Percentiles rank a stretch among this genome's conserved stretches.
Conservation (phyloP, 2,797 vertebrate species). For the Hyperoplus immaculatus region DNA sequence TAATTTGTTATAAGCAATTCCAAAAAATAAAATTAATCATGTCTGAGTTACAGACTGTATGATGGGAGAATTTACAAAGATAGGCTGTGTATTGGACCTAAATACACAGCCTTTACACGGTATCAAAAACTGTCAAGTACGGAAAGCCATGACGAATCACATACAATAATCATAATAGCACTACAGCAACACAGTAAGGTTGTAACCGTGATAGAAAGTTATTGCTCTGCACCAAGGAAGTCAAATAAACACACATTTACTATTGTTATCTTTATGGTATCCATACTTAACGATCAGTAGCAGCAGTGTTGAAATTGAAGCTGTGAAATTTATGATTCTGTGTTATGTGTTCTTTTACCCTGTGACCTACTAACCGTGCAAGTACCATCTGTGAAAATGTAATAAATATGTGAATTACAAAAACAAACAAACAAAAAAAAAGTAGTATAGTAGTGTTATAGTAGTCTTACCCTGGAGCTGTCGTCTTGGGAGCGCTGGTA, state of each 20-base stretch:
- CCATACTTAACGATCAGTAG: not conserved
- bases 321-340: too few species aligned
- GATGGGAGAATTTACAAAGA: not conserved
- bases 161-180: not conserved
- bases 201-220: not conserved
- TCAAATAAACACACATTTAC: not conserved
- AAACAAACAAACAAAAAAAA: not conserved
- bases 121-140: not conserved
- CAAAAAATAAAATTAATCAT: not conserved
- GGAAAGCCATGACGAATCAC: not conserved
- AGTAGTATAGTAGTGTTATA: not conserved
- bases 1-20: not conserved
- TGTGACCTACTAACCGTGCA: too few species aligned
- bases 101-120: not conserved
- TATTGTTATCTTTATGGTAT: not conserved
- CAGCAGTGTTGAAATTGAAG: too few species aligned
- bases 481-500: constrained; percentile 99
- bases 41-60: not conserved
- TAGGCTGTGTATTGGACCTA: too few species aligned
- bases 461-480: constrained; percentile 91
- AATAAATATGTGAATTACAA: too few species aligned
- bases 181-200: not conserved
- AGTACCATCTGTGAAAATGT: too few species aligned
- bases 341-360: too few species aligned
- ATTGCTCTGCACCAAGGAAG: not conserved